Percentiles rank a stretch among this genome's conserved stretches.
Evolutionary conservation across 2,113 vertebrate species (phyloP).

Genomic region (Ameiurus melas): DNA sequence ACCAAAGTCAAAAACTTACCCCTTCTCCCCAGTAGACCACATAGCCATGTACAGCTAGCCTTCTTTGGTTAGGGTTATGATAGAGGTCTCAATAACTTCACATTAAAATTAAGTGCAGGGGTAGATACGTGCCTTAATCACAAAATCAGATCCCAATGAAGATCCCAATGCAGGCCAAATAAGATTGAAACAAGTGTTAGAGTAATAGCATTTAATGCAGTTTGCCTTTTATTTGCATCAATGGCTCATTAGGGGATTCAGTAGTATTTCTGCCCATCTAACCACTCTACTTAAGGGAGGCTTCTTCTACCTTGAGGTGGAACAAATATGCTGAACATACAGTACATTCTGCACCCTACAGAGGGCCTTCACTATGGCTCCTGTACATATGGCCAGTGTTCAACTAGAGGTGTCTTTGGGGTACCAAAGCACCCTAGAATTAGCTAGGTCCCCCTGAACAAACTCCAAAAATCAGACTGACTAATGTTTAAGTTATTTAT

Average conservation of each 20-base stretch:
- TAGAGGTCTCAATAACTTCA: not conserved
- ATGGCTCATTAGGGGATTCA: not conserved
- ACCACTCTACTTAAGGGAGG: not conserved
- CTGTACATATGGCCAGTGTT: not conserved
- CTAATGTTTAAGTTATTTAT: no score
- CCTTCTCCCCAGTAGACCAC: not conserved
- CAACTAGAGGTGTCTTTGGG: not conserved
- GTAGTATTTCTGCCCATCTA: not conserved
- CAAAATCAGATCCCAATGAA: not conserved
- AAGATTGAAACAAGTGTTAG: not conserved
- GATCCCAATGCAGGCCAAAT: not conserved
- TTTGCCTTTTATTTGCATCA: not conserved
- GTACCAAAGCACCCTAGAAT: no score
- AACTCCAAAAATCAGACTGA: no score
- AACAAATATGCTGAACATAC: no score
- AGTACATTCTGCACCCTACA: no score
- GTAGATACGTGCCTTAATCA: not conserved
- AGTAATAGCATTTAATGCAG: not conserved
- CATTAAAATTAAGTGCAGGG: not conserved
- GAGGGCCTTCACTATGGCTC: no score
- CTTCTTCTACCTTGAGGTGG: not conserved
- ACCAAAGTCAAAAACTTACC: not conserved
- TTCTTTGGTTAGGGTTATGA: not conserved
- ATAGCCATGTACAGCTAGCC: not conserved
- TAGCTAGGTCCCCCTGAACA: no score